phyloP scores from a whole-genome alignment of 2,797 vertebrate species.

The Fundulus diaphanus region DNA sequence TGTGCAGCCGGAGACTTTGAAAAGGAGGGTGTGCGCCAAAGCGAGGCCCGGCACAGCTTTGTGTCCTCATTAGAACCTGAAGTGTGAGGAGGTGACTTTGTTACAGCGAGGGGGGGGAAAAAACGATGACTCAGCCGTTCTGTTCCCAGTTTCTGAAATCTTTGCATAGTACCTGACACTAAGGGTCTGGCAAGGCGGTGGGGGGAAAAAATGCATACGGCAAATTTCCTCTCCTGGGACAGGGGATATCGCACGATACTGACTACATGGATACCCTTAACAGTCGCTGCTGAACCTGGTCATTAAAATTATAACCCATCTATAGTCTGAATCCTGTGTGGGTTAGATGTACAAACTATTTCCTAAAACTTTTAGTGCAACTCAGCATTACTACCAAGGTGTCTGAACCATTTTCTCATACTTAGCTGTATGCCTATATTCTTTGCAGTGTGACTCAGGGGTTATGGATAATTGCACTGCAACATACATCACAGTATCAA shows the following conservation, averaged over 20 bases:
- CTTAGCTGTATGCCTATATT: conserved; percentile 80
- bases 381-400: conserved; percentile 61
- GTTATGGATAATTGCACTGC: conserved; percentile 90
- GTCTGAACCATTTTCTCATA: conserved; percentile 51
- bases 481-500: conserved; percentile 84
- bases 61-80: conserved; percentile 19
- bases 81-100: conserved; percentile 18
- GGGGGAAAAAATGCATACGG: not conserved
- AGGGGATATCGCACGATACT: conserved; percentile 7
- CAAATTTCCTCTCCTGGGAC: conserved; percentile 14
- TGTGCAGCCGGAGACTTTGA: conserved; percentile 17
- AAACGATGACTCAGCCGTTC: conserved; percentile 14
- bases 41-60: conserved; percentile 5
- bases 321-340: conserved; percentile 43
- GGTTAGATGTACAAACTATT: conserved; percentile 22
- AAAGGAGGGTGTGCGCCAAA: conserved; percentile 18
- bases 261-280: not conserved
- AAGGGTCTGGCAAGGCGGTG: conserved; percentile 8
- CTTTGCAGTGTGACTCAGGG: conserved; percentile 97
- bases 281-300: conserved; percentile 13
- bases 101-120: conserved; percentile 12
- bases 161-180: conserved; percentile 8
- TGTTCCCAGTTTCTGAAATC: conserved; percentile 17
- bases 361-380: conserved; percentile 47
- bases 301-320: conserved; percentile 26